A percentile compares a stretch with the other conserved stretches of the same genome.
Evolutionary conservation across 2,888 invertebrate species (phyloP).

Genomic region (Amaurobius ferox): DNA sequence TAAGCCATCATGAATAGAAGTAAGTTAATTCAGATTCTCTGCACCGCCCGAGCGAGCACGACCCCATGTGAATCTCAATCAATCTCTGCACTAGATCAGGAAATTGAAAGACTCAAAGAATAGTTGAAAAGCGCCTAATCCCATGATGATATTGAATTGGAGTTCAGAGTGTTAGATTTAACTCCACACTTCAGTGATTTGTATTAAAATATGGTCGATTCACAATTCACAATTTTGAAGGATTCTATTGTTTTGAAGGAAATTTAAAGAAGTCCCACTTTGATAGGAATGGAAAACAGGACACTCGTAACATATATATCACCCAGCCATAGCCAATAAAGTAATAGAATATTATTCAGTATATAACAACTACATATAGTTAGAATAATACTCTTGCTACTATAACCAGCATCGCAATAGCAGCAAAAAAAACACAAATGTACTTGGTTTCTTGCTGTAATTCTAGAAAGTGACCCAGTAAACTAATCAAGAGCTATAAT

Average conservation of each 20-base stretch:
- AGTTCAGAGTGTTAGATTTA: background rate
- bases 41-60: background rate
- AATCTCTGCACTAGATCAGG: constrained; percentile 7
- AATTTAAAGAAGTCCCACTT: background rate
- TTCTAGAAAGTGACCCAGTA: too few species aligned
- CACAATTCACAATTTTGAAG: background rate
- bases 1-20: background rate
- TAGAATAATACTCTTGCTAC: too few species aligned
- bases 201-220: background rate
- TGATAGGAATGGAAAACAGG: background rate
- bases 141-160: background rate
- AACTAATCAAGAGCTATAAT: too few species aligned
- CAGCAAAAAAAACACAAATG: too few species aligned
- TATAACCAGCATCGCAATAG: too few species aligned
- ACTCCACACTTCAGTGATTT: constrained; percentile 5
- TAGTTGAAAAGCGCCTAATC: background rate
- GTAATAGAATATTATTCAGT: too few species aligned
- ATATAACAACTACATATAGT: too few species aligned
- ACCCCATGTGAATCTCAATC: background rate
- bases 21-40: background rate
- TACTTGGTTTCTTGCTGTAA: too few species aligned
- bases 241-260: background rate
- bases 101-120: background rate
- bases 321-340: too few species aligned
- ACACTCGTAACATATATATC: too few species aligned